phyloP scores from a whole-genome alignment of 2,888 invertebrate genomes.

The Patella pellucida region DNA sequence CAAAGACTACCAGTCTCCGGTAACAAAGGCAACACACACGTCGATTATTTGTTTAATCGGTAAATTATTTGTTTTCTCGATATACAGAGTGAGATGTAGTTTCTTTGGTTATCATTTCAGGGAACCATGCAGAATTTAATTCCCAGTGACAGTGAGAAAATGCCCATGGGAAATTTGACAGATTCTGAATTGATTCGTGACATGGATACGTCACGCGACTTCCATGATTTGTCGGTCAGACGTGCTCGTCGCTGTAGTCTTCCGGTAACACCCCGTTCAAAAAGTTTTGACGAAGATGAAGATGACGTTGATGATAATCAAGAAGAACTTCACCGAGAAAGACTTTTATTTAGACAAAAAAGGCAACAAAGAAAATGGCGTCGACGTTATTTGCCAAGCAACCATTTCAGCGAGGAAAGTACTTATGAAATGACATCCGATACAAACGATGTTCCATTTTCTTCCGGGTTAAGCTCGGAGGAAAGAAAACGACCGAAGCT shows the following conservation, averaged over 20 bases:
- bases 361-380: conserved; percentile 35
- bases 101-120: no score
- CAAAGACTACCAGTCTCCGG: no score
- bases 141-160: conserved; percentile 3
- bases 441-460: background rate
- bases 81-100: no score
- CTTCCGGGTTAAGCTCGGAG: conserved; percentile 6
- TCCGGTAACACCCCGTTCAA: conserved; percentile 13
- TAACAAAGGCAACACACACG: no score
- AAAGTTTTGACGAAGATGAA: conserved; percentile 32
- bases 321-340: conserved; percentile 37
- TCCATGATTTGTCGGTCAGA: background rate
- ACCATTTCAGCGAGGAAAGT: conserved; percentile 1
- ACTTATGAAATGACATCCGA: conserved; percentile 5
- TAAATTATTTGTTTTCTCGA: no score
- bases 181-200: conserved; percentile 23
- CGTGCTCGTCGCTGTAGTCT: conserved; percentile 21
- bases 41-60: no score
- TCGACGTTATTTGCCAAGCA: conserved; percentile 18
- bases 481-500: background rate
- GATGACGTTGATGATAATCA: conserved; percentile 38
- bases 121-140: no score
- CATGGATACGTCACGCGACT: conserved; percentile 2
- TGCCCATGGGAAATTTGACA: conserved; percentile 16
- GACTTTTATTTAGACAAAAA: conserved; percentile 40